Conservation (phyloP, 2,113 vertebrate species). For the Hystrix cristata region DNA sequence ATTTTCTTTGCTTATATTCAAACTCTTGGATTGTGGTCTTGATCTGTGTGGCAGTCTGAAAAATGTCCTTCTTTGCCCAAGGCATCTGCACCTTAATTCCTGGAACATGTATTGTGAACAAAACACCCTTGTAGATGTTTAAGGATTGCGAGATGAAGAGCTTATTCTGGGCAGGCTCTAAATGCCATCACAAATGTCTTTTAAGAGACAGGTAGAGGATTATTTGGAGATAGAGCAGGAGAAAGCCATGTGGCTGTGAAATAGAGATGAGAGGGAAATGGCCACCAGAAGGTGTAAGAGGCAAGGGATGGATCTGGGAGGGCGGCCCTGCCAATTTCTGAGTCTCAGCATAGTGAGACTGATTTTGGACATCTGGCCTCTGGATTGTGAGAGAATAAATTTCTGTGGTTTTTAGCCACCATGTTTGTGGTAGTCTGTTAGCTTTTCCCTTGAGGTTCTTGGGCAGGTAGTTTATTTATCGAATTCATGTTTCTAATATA, state of each 20-base stretch:
- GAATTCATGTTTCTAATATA: slow-evolving; percentile 25
- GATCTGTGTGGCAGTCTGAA: background rate
- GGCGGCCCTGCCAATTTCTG: background rate
- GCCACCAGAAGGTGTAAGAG: background rate
- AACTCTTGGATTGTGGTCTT: slow-evolving; percentile 39
- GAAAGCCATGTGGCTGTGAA: background rate
- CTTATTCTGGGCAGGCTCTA: background rate
- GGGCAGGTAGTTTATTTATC: background rate
- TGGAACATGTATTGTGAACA: background rate
- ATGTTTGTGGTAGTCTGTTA: background rate
- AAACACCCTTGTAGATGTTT: background rate
- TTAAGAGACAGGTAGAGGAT: background rate
- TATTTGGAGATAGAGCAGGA: background rate
- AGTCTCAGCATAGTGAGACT: background rate
- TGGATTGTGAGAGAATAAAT: background rate
- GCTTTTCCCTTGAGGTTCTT: background rate
- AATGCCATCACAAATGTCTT: background rate
- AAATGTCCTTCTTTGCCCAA: background rate
- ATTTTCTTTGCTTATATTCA: slow-evolving; percentile 16
- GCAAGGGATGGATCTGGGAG: background rate
- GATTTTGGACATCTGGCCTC: background rate
- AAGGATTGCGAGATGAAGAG: slow-evolving; percentile 18
- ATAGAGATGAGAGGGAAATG: background rate
- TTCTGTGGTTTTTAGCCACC: background rate
- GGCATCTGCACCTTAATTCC: background rate